Conservation (phyloP, 2,888 invertebrate species). For the Athalia rosae region DNA sequence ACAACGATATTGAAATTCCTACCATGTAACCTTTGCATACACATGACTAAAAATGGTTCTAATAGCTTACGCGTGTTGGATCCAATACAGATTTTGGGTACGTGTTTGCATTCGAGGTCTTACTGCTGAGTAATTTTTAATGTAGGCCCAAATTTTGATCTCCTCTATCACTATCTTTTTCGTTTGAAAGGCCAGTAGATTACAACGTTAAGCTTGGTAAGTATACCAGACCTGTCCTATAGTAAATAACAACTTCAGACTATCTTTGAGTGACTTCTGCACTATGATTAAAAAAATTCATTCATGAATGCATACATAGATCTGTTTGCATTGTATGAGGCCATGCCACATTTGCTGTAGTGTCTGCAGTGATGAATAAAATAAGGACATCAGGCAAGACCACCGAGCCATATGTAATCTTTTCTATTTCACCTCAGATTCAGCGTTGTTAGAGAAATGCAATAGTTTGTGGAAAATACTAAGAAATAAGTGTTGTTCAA, state of each 20-base stretch:
- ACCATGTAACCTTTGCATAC: too few relatives aligned
- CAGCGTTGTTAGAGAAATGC: constrained; percentile 4
- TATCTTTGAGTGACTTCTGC: constrained; percentile 1
- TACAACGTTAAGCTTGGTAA: constrained; percentile 1
- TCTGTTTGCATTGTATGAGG: not conserved
- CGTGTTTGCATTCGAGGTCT: too few relatives aligned
- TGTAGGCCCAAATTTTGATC: too few relatives aligned
- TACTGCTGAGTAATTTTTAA: too few relatives aligned
- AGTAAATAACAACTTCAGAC: constrained; percentile 13
- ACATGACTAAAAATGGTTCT: too few relatives aligned
- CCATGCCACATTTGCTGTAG: not conserved
- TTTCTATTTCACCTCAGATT: not conserved
- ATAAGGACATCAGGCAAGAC: not conserved
- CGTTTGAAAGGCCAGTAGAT: not conserved
- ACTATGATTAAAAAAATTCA: not conserved
- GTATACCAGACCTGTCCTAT: not conserved
- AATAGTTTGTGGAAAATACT: not conserved
- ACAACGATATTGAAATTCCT: not conserved
- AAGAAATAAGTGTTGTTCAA: not conserved
- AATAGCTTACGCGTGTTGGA: too few relatives aligned
- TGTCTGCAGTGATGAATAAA: constrained; percentile 8
- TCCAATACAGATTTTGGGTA: too few relatives aligned
- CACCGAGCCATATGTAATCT: not conserved
- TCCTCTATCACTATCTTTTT: not conserved
- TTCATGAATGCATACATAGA: not conserved